Evolutionary conservation across 1,140 invertebrate species (phyloP), one percentile per base, ranked within the genome.

Genomic region (roundworm (Caenorhabditis elegans)): DNA sequence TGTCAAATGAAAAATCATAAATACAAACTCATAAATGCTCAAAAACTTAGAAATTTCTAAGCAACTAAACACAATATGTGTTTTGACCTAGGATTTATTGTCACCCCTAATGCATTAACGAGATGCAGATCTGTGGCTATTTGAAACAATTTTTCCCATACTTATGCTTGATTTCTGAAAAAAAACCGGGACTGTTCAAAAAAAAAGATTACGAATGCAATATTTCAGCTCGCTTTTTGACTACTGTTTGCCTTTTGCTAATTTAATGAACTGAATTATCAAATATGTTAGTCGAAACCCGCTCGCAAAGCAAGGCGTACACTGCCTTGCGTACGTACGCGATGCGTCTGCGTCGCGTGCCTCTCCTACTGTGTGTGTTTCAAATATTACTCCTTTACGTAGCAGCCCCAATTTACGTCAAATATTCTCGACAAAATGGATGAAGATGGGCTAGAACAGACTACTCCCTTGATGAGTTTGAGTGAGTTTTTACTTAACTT

Each of bases 281-380:
- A 5, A 8, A 8, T 43, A 5, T 8, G 39, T 8, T 8, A 5
- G 39, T 8, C 39, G 15, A 43, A 53, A 22, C n/a, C 13, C 5
- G 49, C 19, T 53, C 3, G 49, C n/a, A 53, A n/a, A 53, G n/a
- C 22, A 24, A 6, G 2, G 49, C 22, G 49, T 22, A 22, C 13
- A 24, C 13, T 53, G 11, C 49, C 8, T 2, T 48, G 49, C 49
- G 8, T 24, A 17, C 53, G 53, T 70, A 70, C 60, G 60, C 31
- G 34, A 39, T 70, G 60, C 60, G 60, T 39, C 60, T 70, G 60
- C 60, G 34, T 70, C 34, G 60, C 31, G 60, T 70, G 3, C 43
- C 5, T 70, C 34, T 70, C n/a, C 28, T 10, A 39, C 34, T 39
- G 15, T 53, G 51, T 55, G 22, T 55, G 8, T 55, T 19, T 55